A percentile compares a stretch with the other conserved stretches of the same genome.
phyloP scores from a whole-genome alignment of 2,797 vertebrate genomes.

The Microtus californicus region DNA sequence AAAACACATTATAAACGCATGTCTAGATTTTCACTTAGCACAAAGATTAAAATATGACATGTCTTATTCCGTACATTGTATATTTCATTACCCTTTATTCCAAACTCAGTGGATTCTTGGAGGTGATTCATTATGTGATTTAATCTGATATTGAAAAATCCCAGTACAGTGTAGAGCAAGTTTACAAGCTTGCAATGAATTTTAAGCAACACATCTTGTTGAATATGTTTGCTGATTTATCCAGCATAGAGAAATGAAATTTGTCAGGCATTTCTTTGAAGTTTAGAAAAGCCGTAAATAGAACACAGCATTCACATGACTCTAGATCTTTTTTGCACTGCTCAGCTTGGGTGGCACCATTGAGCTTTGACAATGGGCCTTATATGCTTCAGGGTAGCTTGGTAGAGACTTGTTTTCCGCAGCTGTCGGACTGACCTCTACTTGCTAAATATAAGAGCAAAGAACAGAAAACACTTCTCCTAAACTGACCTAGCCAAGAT shows the following conservation, averaged over 20 bases:
- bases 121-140: constrained; percentile 70
- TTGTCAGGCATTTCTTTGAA: constrained; percentile 59
- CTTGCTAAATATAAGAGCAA: constrained; percentile 59
- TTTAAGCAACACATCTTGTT: constrained; percentile 57
- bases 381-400: not conserved
- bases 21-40: constrained; percentile 61
- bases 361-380: not conserved
- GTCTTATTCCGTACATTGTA: constrained; percentile 51
- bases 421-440: not conserved
- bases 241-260: not conserved
- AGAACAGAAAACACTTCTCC: constrained; percentile 36
- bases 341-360: constrained; percentile 21
- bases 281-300: constrained; percentile 43
- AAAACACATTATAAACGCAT: not conserved
- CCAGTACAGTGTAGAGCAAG: constrained; percentile 39
- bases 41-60: constrained; percentile 58
- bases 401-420: not conserved
- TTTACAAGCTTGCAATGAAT: constrained; percentile 36
- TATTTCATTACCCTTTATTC: constrained; percentile 66
- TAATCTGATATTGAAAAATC: constrained; percentile 72
- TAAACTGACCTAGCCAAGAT: constrained; percentile 76
- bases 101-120: constrained; percentile 23
- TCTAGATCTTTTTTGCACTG: not conserved
- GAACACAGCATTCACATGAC: constrained; percentile 7
- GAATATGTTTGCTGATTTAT: constrained; percentile 21